Evolutionary conservation across 92 coral and sea anemone species (phyloP).

Genomic region (Pocillopora grandis): DNA sequence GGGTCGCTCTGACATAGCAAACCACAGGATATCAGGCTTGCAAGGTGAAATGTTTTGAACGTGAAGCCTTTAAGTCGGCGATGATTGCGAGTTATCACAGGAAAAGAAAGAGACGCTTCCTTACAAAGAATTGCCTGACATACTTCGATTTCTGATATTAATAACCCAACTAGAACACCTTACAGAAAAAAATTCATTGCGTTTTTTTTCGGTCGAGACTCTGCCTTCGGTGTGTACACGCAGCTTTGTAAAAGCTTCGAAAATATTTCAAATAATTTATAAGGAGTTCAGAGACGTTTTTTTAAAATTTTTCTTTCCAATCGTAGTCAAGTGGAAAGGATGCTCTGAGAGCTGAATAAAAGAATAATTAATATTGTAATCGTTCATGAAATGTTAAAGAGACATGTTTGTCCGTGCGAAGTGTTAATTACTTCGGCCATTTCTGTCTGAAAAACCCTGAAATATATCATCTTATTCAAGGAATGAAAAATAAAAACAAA

Average conservation of each 20-base stretch:
- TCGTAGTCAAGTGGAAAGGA: no score
- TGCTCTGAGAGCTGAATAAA: no score
- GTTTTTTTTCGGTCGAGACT: neutral
- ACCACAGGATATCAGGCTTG: neutral
- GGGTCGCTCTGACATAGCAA: conserved; percentile 18
- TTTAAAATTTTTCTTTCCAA: neutral
- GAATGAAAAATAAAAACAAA: no score
- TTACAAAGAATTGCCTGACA: neutral
- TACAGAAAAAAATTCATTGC: neutral
- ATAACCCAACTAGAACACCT: neutral
- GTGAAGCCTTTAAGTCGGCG: conserved; percentile 14
- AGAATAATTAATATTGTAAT: no score
- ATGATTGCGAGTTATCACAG: conserved; percentile 12
- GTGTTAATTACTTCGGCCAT: no score
- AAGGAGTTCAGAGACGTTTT: neutral
- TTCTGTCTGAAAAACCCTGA: no score
- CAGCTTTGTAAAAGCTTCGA: neutral
- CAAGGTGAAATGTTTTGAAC: neutral
- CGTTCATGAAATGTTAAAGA: no score
- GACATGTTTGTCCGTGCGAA: no score
- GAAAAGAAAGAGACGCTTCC: neutral
- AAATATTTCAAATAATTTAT: neutral
- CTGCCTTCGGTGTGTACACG: neutral
- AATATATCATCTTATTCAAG: no score
- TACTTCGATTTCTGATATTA: neutral